Evolutionary conservation across 2,113 vertebrate species (phyloP).

Genomic region (Myodes glareolus): DNA sequence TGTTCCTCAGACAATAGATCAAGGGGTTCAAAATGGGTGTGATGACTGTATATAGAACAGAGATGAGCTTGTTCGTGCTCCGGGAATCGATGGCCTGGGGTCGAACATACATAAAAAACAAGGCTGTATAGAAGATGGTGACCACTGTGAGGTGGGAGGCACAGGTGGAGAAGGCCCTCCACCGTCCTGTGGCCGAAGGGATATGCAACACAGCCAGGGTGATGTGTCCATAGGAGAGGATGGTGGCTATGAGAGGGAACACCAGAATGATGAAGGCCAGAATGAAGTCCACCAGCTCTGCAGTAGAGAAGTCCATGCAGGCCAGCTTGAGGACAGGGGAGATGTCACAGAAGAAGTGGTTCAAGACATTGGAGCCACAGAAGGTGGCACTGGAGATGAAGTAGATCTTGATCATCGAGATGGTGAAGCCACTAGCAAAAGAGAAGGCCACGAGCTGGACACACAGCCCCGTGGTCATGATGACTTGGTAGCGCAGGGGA

Average conservation of each 20-base stretch:
- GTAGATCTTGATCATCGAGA: constrained; percentile 72
- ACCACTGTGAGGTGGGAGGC: constrained; percentile 65
- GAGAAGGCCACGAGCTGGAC: constrained; percentile 61
- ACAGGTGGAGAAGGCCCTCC: constrained; percentile 70
- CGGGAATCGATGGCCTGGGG: constrained; percentile 59
- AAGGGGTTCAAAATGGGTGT: constrained; percentile 57
- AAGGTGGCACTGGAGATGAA: constrained; percentile 73
- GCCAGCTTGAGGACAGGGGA: constrained; percentile 82
- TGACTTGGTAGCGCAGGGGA: no score
- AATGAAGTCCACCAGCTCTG: constrained; percentile 76
- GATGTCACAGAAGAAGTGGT: constrained; percentile 83
- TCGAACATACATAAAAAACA: constrained; percentile 65
- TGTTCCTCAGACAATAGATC: constrained; percentile 62
- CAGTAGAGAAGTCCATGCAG: constrained; percentile 67
- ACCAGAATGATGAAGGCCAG: constrained; percentile 79
- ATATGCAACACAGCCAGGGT: constrained; percentile 64
- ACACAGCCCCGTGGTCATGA: not conserved
- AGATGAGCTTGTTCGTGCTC: constrained; percentile 64
- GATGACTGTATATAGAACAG: constrained; percentile 36
- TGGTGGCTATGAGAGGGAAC: constrained; percentile 68
- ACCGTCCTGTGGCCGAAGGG: constrained; percentile 45
- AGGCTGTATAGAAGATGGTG: constrained; percentile 29
- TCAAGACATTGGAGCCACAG: constrained; percentile 75
- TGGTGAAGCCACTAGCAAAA: constrained; percentile 64
- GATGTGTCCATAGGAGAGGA: constrained; percentile 76